phyloP scores from a whole-genome alignment of 2,113 vertebrate species.

The Zingel zingel region DNA sequence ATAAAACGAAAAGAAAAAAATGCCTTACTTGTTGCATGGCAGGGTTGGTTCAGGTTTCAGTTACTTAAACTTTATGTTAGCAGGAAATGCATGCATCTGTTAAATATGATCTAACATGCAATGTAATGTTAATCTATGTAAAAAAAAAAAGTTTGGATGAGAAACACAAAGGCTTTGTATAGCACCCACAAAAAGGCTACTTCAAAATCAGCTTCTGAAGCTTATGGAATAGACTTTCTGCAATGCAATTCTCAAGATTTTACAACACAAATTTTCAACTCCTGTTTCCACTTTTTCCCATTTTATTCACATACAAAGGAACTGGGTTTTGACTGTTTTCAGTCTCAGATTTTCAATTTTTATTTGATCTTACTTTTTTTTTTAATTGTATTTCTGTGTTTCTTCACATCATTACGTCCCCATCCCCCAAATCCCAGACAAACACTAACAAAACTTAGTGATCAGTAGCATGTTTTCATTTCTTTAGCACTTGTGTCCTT shows the following conservation, averaged over 20 bases:
- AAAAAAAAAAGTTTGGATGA: slow-evolving; percentile 54
- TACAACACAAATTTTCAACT: slow-evolving; percentile 70
- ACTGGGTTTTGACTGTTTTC: slow-evolving; percentile 73
- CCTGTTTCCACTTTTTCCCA: slow-evolving; percentile 69
- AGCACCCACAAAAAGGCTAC: slow-evolving; percentile 68
- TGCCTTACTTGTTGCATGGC: slow-evolving; percentile 33
- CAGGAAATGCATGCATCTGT: slow-evolving; percentile 61
- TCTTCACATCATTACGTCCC: slow-evolving; percentile 55
- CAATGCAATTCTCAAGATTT: slow-evolving; percentile 61
- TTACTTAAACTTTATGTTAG: slow-evolving; percentile 34
- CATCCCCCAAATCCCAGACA: slow-evolving; percentile 60
- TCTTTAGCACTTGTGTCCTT: slow-evolving; percentile 73
- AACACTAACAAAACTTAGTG: slow-evolving; percentile 58
- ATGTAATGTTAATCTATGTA: slow-evolving; percentile 46
- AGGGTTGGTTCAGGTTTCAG: slow-evolving; percentile 39
- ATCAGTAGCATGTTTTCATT: slow-evolving; percentile 58
- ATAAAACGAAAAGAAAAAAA: slow-evolving; percentile 45
- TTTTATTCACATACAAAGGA: slow-evolving; percentile 83
- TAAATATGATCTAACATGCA: slow-evolving; percentile 72
- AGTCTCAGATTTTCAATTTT: slow-evolving; percentile 66
- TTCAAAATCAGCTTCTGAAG: slow-evolving; percentile 65
- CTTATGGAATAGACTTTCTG: slow-evolving; percentile 69
- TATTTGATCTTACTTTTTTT: slow-evolving; percentile 53
- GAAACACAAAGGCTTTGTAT: slow-evolving; percentile 51
- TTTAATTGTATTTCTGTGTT: slow-evolving; percentile 30